Percentiles rank a stretch among this genome's conserved stretches.
Conservation (phyloP, 1,140 invertebrate genomes). For the Scaptodrosophila lebanonensis region DNA sequence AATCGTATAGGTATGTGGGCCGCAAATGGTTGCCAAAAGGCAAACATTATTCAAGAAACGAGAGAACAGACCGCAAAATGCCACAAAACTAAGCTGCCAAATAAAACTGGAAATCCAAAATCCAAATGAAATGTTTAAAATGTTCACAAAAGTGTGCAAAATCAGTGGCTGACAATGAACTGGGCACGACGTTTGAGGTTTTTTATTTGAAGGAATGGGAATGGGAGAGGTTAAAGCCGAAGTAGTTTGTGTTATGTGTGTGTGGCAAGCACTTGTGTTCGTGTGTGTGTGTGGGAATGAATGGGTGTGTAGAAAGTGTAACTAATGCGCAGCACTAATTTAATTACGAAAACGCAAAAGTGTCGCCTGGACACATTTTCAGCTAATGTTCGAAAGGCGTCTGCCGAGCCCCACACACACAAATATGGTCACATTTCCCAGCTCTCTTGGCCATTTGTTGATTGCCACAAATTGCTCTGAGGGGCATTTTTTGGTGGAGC, state of each 20-base stretch:
- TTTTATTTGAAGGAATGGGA: too few species aligned
- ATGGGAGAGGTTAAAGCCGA: constrained; percentile 63
- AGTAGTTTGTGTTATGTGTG: constrained; percentile 25
- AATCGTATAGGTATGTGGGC: too few species aligned
- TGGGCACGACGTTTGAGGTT: constrained; percentile 41
- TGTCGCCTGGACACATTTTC: constrained; percentile 63
- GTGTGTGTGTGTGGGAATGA: constrained; percentile 5
- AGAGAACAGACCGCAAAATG: constrained; percentile 35
- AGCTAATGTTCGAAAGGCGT: constrained; percentile 51
- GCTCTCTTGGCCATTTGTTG: constrained; percentile 57
- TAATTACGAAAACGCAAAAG: constrained; percentile 75
- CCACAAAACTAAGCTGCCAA: constrained; percentile 58
- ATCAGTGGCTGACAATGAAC: constrained; percentile 68
- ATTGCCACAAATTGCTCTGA: constrained; percentile 70
- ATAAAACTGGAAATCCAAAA: constrained; percentile 23
- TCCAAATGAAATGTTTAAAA: constrained; percentile 69
- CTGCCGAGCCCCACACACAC: constrained; percentile 4
- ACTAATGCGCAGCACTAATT: constrained; percentile 74
- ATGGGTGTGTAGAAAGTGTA: constrained; percentile 44
- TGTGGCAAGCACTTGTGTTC: constrained; percentile 1
- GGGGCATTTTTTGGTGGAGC: constrained; percentile 30
- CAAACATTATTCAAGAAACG: constrained; percentile 1
- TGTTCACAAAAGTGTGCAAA: constrained; percentile 46
- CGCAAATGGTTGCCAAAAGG: background rate
- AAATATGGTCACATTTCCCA: too few species aligned